Evolutionary conservation across 2,888 invertebrate genomes (phyloP).

Genomic region (Microchrysa polita): DNA sequence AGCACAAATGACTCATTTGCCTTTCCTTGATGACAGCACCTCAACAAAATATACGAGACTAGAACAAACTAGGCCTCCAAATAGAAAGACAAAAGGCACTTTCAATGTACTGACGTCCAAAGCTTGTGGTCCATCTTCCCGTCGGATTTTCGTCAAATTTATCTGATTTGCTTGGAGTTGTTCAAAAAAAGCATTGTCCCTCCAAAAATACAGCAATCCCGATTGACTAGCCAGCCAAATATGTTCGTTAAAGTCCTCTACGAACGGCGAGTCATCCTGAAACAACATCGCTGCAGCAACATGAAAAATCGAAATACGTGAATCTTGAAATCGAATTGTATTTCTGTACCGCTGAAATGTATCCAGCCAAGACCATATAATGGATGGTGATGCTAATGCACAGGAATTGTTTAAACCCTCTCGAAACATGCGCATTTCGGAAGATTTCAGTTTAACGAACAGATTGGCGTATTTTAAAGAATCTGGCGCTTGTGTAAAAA

Average conservation of each 20-base stretch:
- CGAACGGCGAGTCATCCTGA: not conserved
- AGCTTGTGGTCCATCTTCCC: not conserved
- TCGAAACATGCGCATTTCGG: not conserved
- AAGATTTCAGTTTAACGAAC: too few species aligned
- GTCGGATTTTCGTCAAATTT: not conserved
- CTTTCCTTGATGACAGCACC: too few species aligned
- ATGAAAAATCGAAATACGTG: not conserved
- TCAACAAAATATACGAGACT: too few species aligned
- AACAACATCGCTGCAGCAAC: not conserved
- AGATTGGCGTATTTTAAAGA: too few species aligned
- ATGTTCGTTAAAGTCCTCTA: not conserved
- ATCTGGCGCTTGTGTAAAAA: too few species aligned
- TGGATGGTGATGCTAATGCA: not conserved
- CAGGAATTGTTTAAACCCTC: not conserved
- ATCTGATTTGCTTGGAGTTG: not conserved
- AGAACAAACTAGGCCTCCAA: too few species aligned
- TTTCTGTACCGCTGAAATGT: not conserved
- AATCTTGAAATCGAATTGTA: not conserved
- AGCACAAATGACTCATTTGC: too few species aligned
- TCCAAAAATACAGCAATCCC: not conserved
- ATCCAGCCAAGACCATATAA: not conserved
- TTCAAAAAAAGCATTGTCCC: not conserved
- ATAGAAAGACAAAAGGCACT: too few species aligned
- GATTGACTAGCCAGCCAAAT: not conserved
- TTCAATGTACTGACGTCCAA: too few species aligned